Evolutionary conservation across 2,113 vertebrate genomes (phyloP).

Genomic region (Gadus macrocephalus): DNA sequence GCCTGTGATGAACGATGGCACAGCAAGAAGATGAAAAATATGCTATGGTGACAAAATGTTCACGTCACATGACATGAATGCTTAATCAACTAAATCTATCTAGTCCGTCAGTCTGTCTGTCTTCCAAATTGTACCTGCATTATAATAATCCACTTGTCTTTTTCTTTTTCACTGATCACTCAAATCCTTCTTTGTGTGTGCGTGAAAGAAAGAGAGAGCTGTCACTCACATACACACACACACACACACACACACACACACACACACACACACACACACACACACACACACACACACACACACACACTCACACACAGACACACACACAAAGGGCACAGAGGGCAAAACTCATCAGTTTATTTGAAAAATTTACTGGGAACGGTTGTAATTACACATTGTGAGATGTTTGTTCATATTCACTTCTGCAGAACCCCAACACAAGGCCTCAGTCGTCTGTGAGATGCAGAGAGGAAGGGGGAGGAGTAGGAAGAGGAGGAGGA

Average conservation of each 20-base stretch:
- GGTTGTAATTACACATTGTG: slow-evolving; percentile 40
- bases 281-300: not conserved
- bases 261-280: not conserved
- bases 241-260: not conserved
- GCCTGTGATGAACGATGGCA: no score
- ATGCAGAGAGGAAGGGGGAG: slow-evolving; percentile 14
- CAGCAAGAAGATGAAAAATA: no score
- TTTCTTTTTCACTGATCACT: not conserved
- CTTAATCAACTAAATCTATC: no score
- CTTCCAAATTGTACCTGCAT: not conserved
- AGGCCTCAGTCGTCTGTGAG: slow-evolving; percentile 45
- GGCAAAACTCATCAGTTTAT: slow-evolving; percentile 41
- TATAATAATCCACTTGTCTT: no score
- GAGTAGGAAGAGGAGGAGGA: slow-evolving; percentile 18
- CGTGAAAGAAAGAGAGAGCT: not conserved
- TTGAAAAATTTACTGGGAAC: slow-evolving; percentile 23
- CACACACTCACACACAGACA: not conserved
- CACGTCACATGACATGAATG: no score
- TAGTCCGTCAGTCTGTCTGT: no score
- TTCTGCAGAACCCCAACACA: slow-evolving; percentile 48
- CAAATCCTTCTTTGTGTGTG: not conserved
- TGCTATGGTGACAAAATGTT: no score
- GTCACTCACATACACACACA: not conserved
- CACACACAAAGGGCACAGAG: slow-evolving; percentile 34
- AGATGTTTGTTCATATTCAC: slow-evolving; percentile 53